A percentile compares a stretch with the other conserved stretches of the same genome.
Evolutionary conservation across 2,113 vertebrate genomes (phyloP).

Genomic region (Rhinopomastus cyanomelas): DNA sequence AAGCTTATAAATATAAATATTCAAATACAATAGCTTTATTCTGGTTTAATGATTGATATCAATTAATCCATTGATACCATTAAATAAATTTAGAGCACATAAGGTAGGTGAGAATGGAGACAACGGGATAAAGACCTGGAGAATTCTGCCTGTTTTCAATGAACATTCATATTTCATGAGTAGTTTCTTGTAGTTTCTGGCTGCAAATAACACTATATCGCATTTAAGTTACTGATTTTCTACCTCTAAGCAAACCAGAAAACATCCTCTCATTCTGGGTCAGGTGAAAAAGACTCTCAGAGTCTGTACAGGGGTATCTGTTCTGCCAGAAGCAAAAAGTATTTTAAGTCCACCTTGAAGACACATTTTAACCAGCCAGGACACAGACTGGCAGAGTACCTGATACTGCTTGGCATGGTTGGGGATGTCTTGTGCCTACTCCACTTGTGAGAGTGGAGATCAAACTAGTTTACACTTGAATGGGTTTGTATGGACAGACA

Average conservation of each 20-base stretch:
- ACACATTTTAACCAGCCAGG: neutral
- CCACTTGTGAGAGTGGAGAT: fast-evolving
- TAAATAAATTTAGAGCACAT: neutral
- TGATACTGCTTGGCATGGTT: neutral
- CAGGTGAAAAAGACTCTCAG: neutral
- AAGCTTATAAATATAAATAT: neutral
- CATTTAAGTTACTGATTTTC: neutral
- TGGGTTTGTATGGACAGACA: fast-evolving
- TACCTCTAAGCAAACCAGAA: neutral
- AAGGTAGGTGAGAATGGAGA: neutral
- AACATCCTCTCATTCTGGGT: neutral
- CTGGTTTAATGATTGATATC: neutral
- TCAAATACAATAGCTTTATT: neutral
- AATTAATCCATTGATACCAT: neutral
- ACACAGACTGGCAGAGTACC: neutral
- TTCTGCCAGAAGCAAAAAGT: neutral
- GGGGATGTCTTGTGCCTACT: neutral
- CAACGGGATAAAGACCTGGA: neutral
- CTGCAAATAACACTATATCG: neutral
- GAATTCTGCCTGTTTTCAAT: neutral
- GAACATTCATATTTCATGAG: neutral
- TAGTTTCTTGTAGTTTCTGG: neutral
- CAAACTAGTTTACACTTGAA: neutral
- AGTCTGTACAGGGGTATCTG: neutral
- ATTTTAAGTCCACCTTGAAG: neutral